These are phyloP conservation scores for Dipodomys spectabilis DNA, from an alignment of 2,113 vertebrate species.

Conservation along the genomic window DNA sequence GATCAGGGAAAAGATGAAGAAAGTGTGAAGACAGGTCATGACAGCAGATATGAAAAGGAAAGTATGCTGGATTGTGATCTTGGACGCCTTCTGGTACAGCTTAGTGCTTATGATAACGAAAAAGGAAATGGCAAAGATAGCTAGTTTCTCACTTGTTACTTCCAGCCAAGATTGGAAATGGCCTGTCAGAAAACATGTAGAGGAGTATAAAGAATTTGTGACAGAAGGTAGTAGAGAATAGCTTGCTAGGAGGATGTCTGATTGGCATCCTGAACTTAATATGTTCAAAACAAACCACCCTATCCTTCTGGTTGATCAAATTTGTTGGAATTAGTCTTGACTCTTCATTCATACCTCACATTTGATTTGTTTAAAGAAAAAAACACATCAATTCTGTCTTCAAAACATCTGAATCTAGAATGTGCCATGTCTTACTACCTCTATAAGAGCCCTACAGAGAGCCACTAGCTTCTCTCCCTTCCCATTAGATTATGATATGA, in stretches of 20 bases:
- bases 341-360: background rate
- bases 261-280: slow-evolving; percentile 25
- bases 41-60: background rate
- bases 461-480: background rate
- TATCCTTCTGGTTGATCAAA: slow-evolving; percentile 2
- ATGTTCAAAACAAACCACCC: background rate
- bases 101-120: background rate
- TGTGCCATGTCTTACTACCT: background rate
- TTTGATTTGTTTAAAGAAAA: background rate
- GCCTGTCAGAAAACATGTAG: background rate
- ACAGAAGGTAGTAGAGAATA: background rate
- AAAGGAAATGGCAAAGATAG: slow-evolving; percentile 14
- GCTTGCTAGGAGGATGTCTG: background rate
- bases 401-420: background rate
- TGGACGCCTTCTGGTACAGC: background rate
- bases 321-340: background rate
- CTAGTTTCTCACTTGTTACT: slow-evolving; percentile 26
- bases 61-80: slow-evolving; percentile 1
- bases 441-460: background rate
- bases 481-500: too few species aligned
- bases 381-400: background rate
- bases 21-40: background rate
- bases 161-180: slow-evolving; percentile 22
- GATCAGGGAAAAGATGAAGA: background rate
- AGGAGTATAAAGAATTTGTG: background rate